These are phyloP conservation scores for Taeniopygia guttata DNA, from an alignment of 2,797 vertebrate species.

Conservation along the genomic window DNA sequence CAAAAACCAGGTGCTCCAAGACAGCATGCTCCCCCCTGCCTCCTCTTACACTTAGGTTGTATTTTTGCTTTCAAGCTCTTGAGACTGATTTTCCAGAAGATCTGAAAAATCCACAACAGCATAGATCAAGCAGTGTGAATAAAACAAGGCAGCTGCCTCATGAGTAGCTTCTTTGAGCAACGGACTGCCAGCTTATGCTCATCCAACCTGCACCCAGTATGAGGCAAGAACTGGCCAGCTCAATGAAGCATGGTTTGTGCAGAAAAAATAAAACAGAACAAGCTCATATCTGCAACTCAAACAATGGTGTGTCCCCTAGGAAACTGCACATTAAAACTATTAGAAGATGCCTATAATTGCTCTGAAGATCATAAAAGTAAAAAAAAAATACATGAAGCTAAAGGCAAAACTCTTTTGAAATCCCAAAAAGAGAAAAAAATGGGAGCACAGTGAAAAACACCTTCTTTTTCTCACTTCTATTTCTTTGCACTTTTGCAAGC, in stretches of 20 bases:
- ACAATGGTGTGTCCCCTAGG: not conserved
- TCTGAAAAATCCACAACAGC: not conserved
- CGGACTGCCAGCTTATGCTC: not conserved
- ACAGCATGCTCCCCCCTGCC: not conserved
- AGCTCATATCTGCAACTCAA: not conserved
- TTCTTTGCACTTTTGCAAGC: not conserved
- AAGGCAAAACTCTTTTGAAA: not conserved
- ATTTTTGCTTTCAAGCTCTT: not conserved
- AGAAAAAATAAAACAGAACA: not conserved
- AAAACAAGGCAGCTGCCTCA: not conserved
- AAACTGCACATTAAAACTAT: not conserved
- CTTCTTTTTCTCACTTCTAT: not conserved
- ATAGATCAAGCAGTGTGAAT: not conserved
- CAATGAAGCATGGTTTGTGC: not conserved
- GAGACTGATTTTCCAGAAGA: not conserved
- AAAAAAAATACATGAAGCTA: not conserved
- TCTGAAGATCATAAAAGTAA: not conserved
- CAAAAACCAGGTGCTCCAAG: not conserved
- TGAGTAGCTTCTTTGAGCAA: not conserved
- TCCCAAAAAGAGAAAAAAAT: not conserved
- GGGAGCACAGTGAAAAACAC: not conserved
- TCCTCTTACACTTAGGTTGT: not conserved
- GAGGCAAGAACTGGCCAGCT: not conserved
- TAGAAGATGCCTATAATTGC: not conserved
- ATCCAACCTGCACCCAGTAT: not conserved